These are phyloP conservation scores for Erynnis tages DNA, from an alignment of 2,888 invertebrate species.

Conservation along the genomic window DNA sequence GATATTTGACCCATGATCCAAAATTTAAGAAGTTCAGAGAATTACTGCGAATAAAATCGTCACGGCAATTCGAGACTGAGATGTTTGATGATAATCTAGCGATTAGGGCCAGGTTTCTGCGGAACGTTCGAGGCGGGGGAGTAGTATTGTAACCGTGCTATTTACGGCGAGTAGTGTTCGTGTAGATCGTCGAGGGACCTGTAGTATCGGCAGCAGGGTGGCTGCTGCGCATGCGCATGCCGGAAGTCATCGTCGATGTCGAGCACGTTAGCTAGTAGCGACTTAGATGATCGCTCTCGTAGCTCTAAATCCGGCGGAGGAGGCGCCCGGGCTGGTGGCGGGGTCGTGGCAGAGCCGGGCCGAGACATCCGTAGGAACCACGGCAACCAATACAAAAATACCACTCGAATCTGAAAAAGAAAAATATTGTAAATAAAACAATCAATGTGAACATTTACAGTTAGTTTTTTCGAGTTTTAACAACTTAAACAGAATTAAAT, in stretches of 20 bases:
- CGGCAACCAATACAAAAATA: conserved; percentile 98
- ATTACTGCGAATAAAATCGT: background rate
- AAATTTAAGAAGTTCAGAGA: conserved; percentile 28
- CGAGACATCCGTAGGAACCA: conserved; percentile 97
- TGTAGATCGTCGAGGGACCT: conserved; percentile 85
- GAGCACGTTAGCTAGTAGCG: conserved; percentile 96
- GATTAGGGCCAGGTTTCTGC: conserved; percentile 73
- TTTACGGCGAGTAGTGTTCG: conserved; percentile 82
- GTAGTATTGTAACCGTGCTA: conserved; percentile 78
- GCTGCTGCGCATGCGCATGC: conserved; percentile 88
- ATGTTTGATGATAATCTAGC: conserved; percentile 46
- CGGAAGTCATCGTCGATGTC: conserved; percentile 98
- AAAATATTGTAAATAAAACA: background rate
- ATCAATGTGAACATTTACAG: too few relatives aligned
- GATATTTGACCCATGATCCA: conserved; percentile 57
- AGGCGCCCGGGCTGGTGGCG: conserved; percentile 85
- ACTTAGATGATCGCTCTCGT: conserved; percentile 95
- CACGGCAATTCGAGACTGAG: conserved; percentile 26
- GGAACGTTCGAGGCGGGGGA: conserved; percentile 76
- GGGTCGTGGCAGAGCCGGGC: conserved; percentile 83
- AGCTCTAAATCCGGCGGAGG: conserved; percentile 93
- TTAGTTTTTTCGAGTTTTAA: too few relatives aligned
- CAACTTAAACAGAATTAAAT: too few relatives aligned
- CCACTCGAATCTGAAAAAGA: conserved; percentile 87
- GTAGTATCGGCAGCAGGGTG: conserved; percentile 89